These are phyloP conservation scores for Spialia ferax DNA, from an alignment of 2,888 invertebrate genomes.

Conservation along the genomic window DNA sequence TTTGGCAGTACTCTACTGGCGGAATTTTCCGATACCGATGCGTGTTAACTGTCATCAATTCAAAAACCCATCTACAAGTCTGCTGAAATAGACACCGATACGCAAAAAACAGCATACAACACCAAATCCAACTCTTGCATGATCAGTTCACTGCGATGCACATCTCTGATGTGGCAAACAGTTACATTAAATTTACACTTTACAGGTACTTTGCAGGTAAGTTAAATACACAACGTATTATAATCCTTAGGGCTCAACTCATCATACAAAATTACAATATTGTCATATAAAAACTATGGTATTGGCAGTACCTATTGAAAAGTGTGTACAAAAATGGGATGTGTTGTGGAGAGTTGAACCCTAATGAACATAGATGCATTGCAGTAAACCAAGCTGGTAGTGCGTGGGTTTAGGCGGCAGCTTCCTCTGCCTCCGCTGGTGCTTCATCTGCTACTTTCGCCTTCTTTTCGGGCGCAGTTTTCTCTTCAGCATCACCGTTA, in stretches of 20 bases:
- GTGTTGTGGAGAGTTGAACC: conserved; percentile 75
- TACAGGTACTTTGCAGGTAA: conserved; percentile 85
- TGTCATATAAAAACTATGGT: conserved; percentile 69
- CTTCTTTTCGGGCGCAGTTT: conserved; percentile 91
- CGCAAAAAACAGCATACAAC: conserved; percentile 77
- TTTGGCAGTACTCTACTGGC: conserved; percentile 84
- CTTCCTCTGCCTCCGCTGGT: conserved; percentile 86
- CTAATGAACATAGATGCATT: conserved; percentile 81
- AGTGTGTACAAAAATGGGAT: conserved; percentile 62
- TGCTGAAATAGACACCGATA: conserved; percentile 75
- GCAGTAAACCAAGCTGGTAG: conserved; percentile 79
- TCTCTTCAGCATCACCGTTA: conserved; percentile 83
- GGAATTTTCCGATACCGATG: conserved; percentile 68
- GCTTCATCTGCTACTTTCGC: conserved; percentile 89
- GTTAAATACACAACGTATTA: conserved; percentile 78
- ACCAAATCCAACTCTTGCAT: conserved; percentile 62
- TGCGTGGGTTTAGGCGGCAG: conserved; percentile 81
- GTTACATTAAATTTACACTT: conserved; percentile 79
- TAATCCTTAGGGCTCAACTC: conserved; percentile 82
- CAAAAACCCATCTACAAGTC: conserved; percentile 71
- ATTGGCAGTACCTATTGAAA: conserved; percentile 58
- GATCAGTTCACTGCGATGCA: conserved; percentile 84
- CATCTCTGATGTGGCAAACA: conserved; percentile 65
- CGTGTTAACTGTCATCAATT: conserved; percentile 69
- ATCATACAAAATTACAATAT: conserved; percentile 58